These are phyloP conservation scores for Amphiduros pacificus DNA, from an alignment of 2,888 invertebrate genomes.

Conservation along the genomic window DNA sequence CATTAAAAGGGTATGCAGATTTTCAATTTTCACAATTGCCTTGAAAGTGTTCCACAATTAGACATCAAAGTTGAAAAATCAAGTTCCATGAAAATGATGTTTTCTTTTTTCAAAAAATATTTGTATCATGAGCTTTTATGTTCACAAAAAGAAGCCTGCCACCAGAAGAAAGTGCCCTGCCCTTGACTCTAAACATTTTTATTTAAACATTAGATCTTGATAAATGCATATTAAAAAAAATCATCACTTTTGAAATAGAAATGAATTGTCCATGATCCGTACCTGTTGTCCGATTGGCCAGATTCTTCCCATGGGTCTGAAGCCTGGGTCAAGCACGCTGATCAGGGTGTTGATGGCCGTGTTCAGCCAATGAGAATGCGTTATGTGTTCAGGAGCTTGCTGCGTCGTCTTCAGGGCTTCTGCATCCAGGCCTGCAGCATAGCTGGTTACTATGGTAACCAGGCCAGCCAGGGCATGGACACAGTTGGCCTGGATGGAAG, in stretches of 20 bases:
- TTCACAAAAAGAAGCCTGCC: no score
- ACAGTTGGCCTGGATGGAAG: slow-evolving; percentile 47
- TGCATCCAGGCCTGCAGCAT: slow-evolving; percentile 22
- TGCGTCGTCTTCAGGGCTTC: slow-evolving; percentile 31
- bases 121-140: no score
- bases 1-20: no score
- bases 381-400: slow-evolving; percentile 38
- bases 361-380: slow-evolving; percentile 47
- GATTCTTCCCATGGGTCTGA: slow-evolving; percentile 39
- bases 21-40: no score
- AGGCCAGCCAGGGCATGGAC: slow-evolving; percentile 47
- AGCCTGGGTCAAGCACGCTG: slow-evolving; percentile 43
- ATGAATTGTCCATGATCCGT: not conserved
- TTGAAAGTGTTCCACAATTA: no score
- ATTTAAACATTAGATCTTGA: not conserved
- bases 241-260: not conserved
- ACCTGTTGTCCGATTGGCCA: slow-evolving; percentile 52
- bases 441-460: slow-evolving; percentile 35
- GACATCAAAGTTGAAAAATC: no score
- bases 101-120: no score
- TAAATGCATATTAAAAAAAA: not conserved
- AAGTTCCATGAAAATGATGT: no score
- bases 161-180: no score
- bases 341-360: slow-evolving; percentile 45
- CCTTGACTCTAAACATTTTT: not conserved